These are phyloP conservation scores for Drosophila pseudoananassae DNA, from an alignment of 1,140 invertebrate species.

Conservation along the genomic window DNA sequence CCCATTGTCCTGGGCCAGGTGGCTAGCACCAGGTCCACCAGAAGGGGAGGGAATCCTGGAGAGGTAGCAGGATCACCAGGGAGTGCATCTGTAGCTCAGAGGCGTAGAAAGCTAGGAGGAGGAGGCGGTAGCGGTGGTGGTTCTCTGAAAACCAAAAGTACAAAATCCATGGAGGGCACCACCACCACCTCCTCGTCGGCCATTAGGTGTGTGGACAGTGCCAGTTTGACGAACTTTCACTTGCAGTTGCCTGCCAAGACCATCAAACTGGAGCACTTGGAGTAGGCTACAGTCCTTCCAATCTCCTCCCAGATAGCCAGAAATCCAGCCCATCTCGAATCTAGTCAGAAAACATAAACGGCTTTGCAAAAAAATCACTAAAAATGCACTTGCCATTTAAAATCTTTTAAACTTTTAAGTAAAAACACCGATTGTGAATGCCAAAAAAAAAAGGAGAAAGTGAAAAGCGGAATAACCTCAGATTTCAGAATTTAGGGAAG, in stretches of 20 bases:
- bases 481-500: conserved; percentile 47
- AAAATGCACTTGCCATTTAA: conserved; percentile 43
- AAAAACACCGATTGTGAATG: conserved; percentile 49
- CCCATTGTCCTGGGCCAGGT: conserved; percentile 47
- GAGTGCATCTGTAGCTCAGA: conserved; percentile 2
- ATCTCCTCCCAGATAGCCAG: neutral
- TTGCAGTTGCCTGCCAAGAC: conserved; percentile 56
- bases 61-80: neutral
- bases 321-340: conserved; percentile 43
- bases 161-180: too few relatives aligned
- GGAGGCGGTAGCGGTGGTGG: too few relatives aligned
- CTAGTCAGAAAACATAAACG: conserved; percentile 56
- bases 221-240: conserved; percentile 52
- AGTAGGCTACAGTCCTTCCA: too few relatives aligned
- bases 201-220: conserved; percentile 63
- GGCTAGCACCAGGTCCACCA: conserved; percentile 14
- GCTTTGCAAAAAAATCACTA: conserved; percentile 29
- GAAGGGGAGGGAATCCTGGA: conserved; percentile 21
- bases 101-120: conserved; percentile 5
- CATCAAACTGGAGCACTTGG: conserved; percentile 65
- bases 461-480: neutral
- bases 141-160: neutral
- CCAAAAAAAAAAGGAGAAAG: conserved; percentile 20
- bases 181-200: conserved; percentile 17
- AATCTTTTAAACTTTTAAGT: conserved; percentile 4